Percentiles rank a stretch among this genome's conserved stretches.
Conservation (phyloP, 2,888 invertebrate species). For the Drosophila melanosoma region DNA sequence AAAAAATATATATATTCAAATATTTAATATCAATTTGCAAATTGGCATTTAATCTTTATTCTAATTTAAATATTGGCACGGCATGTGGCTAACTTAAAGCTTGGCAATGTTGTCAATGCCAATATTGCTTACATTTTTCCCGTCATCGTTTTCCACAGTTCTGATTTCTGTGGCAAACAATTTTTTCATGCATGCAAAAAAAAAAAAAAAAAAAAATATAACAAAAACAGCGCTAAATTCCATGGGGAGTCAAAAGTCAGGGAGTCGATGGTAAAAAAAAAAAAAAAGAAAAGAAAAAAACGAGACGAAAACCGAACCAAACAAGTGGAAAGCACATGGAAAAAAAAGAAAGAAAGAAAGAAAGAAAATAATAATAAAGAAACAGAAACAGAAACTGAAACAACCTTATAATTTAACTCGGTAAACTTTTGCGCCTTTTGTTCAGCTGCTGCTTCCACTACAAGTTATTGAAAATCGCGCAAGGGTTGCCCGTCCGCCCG, state of each 20-base stretch:
- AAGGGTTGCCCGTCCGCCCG: conserved; percentile 57
- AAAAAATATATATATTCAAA: not conserved
- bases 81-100: conserved; percentile 31
- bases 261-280: conserved; percentile 39
- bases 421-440: conserved; percentile 78
- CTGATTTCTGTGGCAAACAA: conserved; percentile 28
- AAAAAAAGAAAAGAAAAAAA: conserved; percentile 5
- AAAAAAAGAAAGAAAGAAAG: conserved; percentile 8
- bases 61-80: conserved; percentile 3
- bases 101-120: conserved; percentile 50
- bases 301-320: conserved; percentile 18
- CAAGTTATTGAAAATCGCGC: conserved; percentile 78
- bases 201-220: conserved; percentile 51
- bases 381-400: conserved; percentile 50
- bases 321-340: conserved; percentile 21
- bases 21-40: not conserved
- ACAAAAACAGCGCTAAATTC: conserved; percentile 60
- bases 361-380: conserved; percentile 38
- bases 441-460: conserved; percentile 68
- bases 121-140: conserved; percentile 29
- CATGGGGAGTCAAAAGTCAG: conserved; percentile 69
- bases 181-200: conserved; percentile 69
- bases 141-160: conserved; percentile 15
- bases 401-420: conserved; percentile 78
- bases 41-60: not conserved